A percentile compares a stretch with the other conserved stretches of the same genome.
Conservation (phyloP, 92 coral and sea anemone species). For the Isaurus tuberculatus region DNA sequence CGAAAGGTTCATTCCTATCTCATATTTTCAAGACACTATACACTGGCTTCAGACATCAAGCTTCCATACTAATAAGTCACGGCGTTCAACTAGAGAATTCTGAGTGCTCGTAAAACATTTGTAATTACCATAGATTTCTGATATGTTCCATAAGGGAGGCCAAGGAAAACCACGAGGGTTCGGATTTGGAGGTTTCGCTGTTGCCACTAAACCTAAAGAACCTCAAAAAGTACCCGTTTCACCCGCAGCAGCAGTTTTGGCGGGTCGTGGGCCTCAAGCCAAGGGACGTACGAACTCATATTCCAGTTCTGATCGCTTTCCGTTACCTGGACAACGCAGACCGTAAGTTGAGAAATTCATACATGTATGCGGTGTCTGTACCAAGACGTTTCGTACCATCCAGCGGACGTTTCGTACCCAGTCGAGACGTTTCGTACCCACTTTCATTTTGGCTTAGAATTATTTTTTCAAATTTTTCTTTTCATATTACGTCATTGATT, state of each 20-base stretch:
- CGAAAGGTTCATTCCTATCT: not conserved
- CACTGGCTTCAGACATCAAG: not conserved
- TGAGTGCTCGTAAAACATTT: not conserved
- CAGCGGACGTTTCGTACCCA: too few species aligned
- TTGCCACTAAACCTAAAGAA: constrained; percentile 75
- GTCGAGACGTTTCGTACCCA: too few species aligned
- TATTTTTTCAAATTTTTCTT: too few species aligned
- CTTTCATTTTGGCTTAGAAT: too few species aligned
- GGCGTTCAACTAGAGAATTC: too few species aligned
- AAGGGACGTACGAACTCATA: not conserved
- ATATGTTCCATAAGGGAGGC: constrained; percentile 92
- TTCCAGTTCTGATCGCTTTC: constrained; percentile 7
- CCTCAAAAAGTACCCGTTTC: constrained; percentile 2
- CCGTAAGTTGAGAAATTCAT: constrained; percentile 22
- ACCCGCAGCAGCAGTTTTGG: constrained; percentile 32
- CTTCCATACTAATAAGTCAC: too few species aligned
- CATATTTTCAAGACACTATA: not conserved
- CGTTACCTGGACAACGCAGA: constrained; percentile 50
- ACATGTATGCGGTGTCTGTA: too few species aligned
- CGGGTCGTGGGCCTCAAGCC: constrained; percentile 15
- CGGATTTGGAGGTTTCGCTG: constrained; percentile 93
- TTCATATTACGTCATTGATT: too few species aligned
- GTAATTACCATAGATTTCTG: not conserved
- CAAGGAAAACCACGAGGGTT: constrained; percentile 91
- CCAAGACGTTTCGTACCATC: too few species aligned